Percentiles rank a stretch among this genome's conserved stretches.
These are phyloP conservation scores for Armadillidium nasatum DNA, from an alignment of 1,140 invertebrate genomes.

Conservation along the genomic window DNA sequence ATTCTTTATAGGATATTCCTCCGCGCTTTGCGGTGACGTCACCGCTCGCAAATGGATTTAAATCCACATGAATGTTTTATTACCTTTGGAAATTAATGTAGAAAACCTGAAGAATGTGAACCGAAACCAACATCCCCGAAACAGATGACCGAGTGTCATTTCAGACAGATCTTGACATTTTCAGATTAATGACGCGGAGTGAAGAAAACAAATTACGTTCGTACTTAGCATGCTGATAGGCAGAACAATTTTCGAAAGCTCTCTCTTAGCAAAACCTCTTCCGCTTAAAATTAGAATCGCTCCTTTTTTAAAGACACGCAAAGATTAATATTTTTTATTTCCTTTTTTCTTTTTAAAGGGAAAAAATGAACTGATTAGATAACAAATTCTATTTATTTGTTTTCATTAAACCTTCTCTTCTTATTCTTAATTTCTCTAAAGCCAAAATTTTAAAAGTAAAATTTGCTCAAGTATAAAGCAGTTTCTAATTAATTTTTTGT, in stretches of 20 bases:
- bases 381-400: too few relatives aligned
- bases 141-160: slow-evolving; percentile 3
- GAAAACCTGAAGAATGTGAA: neutral
- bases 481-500: too few relatives aligned
- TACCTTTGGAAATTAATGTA: neutral
- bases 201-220: neutral
- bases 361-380: too few relatives aligned
- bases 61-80: slow-evolving; percentile 13
- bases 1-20: too few relatives aligned
- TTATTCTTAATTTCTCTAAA: too few relatives aligned
- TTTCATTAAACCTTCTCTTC: too few relatives aligned
- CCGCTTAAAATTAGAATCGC: neutral
- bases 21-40: neutral
- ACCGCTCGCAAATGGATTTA: neutral
- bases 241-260: neutral
- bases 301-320: too few relatives aligned
- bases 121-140: neutral
- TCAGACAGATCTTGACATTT: neutral
- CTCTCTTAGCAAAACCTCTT: neutral
- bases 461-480: too few relatives aligned
- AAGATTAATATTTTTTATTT: too few relatives aligned
- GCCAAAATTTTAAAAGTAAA: too few relatives aligned
- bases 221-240: slow-evolving; percentile 4
- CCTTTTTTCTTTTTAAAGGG: too few relatives aligned
- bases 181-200: neutral